phyloP scores from a whole-genome alignment of 2,888 invertebrate genomes.

The Drosophila percnosoma region DNA sequence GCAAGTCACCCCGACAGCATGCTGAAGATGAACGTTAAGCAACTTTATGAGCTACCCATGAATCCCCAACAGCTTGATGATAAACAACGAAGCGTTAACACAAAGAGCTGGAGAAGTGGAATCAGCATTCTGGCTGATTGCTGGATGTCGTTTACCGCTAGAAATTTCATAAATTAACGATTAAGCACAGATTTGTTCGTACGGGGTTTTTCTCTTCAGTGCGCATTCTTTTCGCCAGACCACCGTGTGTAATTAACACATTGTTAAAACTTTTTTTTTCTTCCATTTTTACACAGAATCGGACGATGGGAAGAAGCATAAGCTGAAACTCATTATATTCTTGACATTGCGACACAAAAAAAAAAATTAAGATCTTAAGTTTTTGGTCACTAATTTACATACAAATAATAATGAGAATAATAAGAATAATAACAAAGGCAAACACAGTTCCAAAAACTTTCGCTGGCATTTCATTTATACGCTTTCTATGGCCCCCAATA shows the following conservation, averaged over 20 bases:
- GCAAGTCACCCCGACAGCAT: constrained; percentile 2
- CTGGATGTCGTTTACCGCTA: constrained; percentile 68
- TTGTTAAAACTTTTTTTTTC: constrained; percentile 54
- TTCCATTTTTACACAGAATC: constrained; percentile 8
- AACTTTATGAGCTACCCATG: constrained; percentile 67
- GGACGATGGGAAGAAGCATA: constrained; percentile 2
- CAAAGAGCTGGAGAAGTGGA: constrained; percentile 18
- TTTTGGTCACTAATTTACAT: constrained; percentile 64
- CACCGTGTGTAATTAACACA: constrained; percentile 70
- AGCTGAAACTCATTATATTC: constrained; percentile 35
- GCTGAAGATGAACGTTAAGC: constrained; percentile 11
- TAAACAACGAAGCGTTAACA: constrained; percentile 60
- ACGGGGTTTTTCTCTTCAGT: constrained; percentile 42
- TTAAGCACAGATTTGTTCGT: constrained; percentile 73
- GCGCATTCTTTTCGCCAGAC: constrained; percentile 9
- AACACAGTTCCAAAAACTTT: constrained; percentile 41
- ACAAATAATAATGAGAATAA: constrained; percentile 64
- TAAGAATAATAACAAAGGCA: constrained; percentile 43
- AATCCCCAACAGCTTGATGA: constrained; percentile 15
- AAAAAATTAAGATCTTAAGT: constrained; percentile 38
- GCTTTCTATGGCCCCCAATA: constrained; percentile 45
- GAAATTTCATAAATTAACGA: constrained; percentile 75
- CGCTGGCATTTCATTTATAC: constrained; percentile 57
- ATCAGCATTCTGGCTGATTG: constrained; percentile 46
- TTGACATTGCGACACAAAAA: constrained; percentile 45